phyloP scores from a whole-genome alignment of 2,113 vertebrate genomes.

The Cyphomyrus plagiostoma region DNA sequence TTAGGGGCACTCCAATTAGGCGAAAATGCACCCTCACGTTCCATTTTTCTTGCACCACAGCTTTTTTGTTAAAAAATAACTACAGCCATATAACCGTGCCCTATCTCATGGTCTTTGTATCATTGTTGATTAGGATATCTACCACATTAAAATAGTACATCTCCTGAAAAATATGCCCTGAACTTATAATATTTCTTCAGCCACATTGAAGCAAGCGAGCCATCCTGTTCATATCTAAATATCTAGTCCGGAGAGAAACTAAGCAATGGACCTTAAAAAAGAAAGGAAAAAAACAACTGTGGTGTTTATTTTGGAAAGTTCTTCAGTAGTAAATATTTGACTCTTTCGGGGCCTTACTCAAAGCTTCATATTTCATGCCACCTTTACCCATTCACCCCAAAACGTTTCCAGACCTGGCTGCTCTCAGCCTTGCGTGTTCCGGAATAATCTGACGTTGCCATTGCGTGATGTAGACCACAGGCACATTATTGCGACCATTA shows the following conservation, averaged over 20 bases:
- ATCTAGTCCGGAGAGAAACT: background rate
- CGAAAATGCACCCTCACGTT: background rate
- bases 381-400: background rate
- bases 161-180: background rate
- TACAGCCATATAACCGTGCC: background rate
- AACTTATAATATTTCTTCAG: background rate
- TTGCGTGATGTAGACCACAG: background rate
- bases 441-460: background rate
- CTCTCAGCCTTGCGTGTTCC: background rate
- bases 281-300: background rate
- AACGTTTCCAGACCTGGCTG: background rate
- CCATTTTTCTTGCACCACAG: background rate
- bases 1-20: background rate
- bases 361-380: background rate
- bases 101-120: background rate
- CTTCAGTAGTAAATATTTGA: slow-evolving; percentile 18
- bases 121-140: background rate
- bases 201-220: background rate
- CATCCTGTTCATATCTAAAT: background rate
- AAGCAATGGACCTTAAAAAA: background rate
- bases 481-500: background rate
- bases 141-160: background rate
- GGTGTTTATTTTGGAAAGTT: slow-evolving; percentile 3
- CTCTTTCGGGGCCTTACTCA: background rate
- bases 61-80: background rate